Base-by-base conservation (phyloP, 2,888 invertebrate species). In the Seira musarum region DNA sequence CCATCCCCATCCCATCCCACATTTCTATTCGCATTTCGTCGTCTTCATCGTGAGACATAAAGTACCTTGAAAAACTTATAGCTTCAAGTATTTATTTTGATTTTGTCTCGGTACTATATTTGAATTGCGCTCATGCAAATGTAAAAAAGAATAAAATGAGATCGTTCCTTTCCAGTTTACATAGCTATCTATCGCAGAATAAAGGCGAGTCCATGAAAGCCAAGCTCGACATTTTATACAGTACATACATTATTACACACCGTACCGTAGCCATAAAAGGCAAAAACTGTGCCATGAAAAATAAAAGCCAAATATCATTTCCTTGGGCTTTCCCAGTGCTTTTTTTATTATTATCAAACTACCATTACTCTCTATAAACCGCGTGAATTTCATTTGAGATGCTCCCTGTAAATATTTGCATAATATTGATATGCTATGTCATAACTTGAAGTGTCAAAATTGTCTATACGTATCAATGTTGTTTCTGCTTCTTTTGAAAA, bases 401-500 rank as follows among this genome's bases (percentile, higher is more conserved):
- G 57, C 40, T 57, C 8, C 17, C 17, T n/a, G 57, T 57, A 40
- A 5, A 40, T 40, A 40, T 15, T 57, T 57, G 17, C 40, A 40
- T 57, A 57, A 57, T 57, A 57, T 57, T 17, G 57, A n/a, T 57
- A 57, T n/a, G n/a, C n/a, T n/a, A n/a, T 57, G n/a, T n/a, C 17
- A 57, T 15, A n/a, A 57, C 6, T 57, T 57, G 10, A 17, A 17
- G 57, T 57, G 57, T 17, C 57, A 57, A 57, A n/a, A 57, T 57
- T 57, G 10, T 57, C 57, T 57, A 3, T 57, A 40, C 13, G 13
- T 40, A 40, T 40, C 40, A 5, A 40, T 72, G 78, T 22, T 79
- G 78, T 79, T 80, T 67, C 71, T 79, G 78, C 73, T 80, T 80
- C 63, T 80, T 80, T 64, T n/a, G n/a, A n/a, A n/a, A n/a, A n/a